These are phyloP conservation scores for Aquatica leii DNA, from an alignment of 2,888 invertebrate species.

Conservation along the genomic window DNA sequence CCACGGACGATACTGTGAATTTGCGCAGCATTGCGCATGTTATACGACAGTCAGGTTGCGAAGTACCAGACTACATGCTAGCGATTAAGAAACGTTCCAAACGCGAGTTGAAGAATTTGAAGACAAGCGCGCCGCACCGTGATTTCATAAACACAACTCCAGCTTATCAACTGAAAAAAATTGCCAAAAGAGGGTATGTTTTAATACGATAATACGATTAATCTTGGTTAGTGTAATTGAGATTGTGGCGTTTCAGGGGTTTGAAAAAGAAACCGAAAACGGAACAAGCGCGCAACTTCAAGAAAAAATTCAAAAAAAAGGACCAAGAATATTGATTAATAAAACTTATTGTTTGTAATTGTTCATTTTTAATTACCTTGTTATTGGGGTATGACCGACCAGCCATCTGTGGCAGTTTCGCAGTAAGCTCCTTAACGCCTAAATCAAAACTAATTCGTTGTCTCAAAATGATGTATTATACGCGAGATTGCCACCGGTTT, in stretches of 20 bases:
- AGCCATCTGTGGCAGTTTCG: too few species aligned
- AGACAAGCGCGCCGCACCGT: conserved; percentile 69
- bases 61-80: conserved; percentile 92
- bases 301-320: background rate
- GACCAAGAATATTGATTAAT: too few species aligned
- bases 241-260: background rate
- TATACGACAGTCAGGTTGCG: conserved; percentile 89
- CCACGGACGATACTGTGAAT: conserved; percentile 85
- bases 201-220: background rate
- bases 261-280: background rate
- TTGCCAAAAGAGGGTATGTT: conserved; percentile 9
- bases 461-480: too few species aligned
- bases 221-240: background rate
- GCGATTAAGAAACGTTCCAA: conserved; percentile 73
- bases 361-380: too few species aligned
- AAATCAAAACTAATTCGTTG: too few species aligned
- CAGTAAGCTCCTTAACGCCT: too few species aligned
- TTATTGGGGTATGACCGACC: too few species aligned
- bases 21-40: conserved; percentile 91
- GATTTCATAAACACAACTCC: conserved; percentile 72
- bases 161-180: conserved; percentile 51
- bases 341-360: background rate
- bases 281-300: background rate
- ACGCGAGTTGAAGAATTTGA: conserved; percentile 67
- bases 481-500: too few species aligned